Conservation (phyloP, 1,140 invertebrate species). For the Mya arenaria region DNA sequence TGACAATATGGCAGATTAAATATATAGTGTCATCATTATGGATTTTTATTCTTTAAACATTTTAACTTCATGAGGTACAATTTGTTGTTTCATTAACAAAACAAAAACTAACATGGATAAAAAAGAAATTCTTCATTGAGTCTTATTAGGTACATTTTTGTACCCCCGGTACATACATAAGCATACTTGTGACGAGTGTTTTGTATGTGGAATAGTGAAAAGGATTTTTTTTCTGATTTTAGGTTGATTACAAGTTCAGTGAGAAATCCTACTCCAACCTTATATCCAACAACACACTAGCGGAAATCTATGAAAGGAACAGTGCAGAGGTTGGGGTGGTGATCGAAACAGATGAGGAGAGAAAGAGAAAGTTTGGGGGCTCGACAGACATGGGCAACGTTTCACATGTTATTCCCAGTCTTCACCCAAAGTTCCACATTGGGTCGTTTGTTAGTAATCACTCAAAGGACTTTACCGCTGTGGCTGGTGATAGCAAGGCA, state of each 20-base stretch:
- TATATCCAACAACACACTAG: constrained; percentile 65
- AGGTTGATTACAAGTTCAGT: constrained; percentile 60
- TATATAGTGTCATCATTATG: too few species aligned
- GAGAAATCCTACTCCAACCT: constrained; percentile 66
- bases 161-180: not conserved
- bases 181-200: not conserved
- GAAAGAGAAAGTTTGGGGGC: constrained; percentile 58
- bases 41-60: too few species aligned
- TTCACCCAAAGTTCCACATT: constrained; percentile 78
- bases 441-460: constrained; percentile 72
- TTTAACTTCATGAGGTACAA: too few species aligned
- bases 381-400: constrained; percentile 79
- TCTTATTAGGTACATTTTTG: too few species aligned
- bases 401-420: constrained; percentile 77
- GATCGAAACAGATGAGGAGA: constrained; percentile 61
- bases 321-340: constrained; percentile 61
- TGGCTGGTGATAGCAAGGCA: constrained; percentile 65
- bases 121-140: too few species aligned
- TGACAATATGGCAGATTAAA: too few species aligned
- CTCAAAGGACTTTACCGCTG: constrained; percentile 70
- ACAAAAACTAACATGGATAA: too few species aligned
- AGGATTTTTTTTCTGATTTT: constrained; percentile 3
- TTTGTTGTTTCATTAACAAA: too few species aligned
- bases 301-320: constrained; percentile 67
- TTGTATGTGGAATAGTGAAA: too few species aligned